A percentile compares a stretch with the other conserved stretches of the same genome.
Conservation (phyloP, 2,113 vertebrate genomes). For the Erythrocercus mccallii region DNA sequence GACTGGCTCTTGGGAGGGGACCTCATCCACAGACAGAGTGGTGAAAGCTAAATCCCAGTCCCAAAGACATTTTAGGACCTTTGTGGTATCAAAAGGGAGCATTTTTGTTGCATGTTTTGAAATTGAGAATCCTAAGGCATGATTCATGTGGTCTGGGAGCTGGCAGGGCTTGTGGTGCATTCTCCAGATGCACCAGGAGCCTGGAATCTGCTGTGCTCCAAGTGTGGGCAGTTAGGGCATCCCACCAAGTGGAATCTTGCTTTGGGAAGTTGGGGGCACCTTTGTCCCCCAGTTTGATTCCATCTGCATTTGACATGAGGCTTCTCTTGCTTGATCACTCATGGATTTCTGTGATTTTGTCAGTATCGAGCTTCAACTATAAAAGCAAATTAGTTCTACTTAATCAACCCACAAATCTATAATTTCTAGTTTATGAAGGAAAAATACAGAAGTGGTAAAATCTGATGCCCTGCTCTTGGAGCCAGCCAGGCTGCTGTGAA, state of each 20-base stretch:
- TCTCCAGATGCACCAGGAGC: background rate
- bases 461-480: background rate
- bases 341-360: background rate
- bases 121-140: background rate
- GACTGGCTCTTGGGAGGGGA: background rate
- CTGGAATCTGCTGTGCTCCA: background rate
- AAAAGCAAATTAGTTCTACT: background rate
- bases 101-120: constrained; percentile 1
- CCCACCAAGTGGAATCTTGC: background rate
- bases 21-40: background rate
- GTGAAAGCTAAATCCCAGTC: background rate
- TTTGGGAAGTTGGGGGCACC: background rate
- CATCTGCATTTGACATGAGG: background rate
- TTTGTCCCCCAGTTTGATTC: background rate
- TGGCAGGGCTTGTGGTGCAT: background rate
- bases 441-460: background rate
- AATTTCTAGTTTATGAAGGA: background rate
- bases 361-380: background rate
- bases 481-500: background rate
- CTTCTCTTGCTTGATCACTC: background rate
- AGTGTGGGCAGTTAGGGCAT: background rate
- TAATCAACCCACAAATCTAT: background rate
- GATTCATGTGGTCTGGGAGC: constrained; percentile 14
- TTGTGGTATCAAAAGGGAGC: background rate
- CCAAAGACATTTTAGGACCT: background rate